Percentiles rank a stretch among this genome's conserved stretches.
These are phyloP conservation scores for Hyles vespertilio DNA, from an alignment of 1,140 invertebrate genomes.

Conservation along the genomic window DNA sequence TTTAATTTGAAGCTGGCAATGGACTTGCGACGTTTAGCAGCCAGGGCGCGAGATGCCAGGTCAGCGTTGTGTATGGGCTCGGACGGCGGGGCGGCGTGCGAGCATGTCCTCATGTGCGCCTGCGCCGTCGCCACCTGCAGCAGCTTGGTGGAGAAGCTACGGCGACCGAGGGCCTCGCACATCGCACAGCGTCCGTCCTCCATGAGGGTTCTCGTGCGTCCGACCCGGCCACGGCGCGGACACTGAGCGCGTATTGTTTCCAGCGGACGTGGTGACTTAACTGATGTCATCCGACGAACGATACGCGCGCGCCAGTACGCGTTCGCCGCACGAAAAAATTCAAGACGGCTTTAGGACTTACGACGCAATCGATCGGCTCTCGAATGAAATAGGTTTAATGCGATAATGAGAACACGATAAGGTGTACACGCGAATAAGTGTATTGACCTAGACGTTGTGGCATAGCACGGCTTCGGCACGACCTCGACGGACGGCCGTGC, in stretches of 20 bases:
- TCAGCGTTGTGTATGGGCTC: conserved; percentile 50
- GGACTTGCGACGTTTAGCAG: conserved; percentile 66
- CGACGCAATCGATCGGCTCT: conserved; percentile 58
- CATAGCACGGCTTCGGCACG: conserved; percentile 61
- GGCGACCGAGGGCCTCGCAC: conserved; percentile 64
- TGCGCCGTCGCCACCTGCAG: conserved; percentile 68
- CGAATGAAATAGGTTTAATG: conserved; percentile 66
- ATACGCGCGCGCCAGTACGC: conserved; percentile 53
- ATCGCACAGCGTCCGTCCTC: conserved; percentile 66
- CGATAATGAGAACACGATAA: conserved; percentile 70
- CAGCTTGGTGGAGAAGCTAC: conserved; percentile 61
- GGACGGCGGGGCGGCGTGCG: conserved; percentile 41
- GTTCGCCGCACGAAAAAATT: conserved; percentile 53
- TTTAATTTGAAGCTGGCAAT: conserved; percentile 63
- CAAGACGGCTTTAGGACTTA: conserved; percentile 44
- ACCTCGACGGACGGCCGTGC: conserved; percentile 55
- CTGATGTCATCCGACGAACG: conserved; percentile 70
- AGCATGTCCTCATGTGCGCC: conserved; percentile 63
- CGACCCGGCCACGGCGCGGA: conserved; percentile 56
- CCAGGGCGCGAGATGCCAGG: conserved; percentile 59
- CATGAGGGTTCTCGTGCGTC: conserved; percentile 66
- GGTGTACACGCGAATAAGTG: conserved; percentile 67
- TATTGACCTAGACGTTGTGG: conserved; percentile 62
- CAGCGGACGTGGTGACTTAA: conserved; percentile 65
- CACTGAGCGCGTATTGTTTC: conserved; percentile 65